Percentiles rank a stretch among this genome's conserved stretches.
Conservation (phyloP, 2,797 vertebrate species). For the Poecilia velifera region DNA sequence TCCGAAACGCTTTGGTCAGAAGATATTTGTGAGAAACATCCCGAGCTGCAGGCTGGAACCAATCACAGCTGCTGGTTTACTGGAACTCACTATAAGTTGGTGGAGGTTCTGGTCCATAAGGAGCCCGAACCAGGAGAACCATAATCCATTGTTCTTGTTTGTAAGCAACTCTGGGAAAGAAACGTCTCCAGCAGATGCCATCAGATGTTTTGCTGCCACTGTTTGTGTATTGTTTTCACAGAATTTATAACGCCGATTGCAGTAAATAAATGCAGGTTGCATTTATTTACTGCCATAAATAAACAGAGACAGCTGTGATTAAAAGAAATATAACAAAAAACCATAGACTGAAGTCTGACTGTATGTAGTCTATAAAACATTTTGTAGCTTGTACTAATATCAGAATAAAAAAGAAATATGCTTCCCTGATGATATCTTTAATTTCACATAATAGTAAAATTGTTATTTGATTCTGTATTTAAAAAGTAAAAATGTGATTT, state of each 20-base stretch:
- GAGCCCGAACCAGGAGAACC: slow-evolving; percentile 14
- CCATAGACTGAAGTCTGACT: background rate
- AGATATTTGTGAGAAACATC: slow-evolving; percentile 29
- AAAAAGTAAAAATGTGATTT: background rate
- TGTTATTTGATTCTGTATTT: too few relatives aligned
- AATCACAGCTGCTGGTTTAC: slow-evolving; percentile 13
- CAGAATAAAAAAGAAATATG: background rate
- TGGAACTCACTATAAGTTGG: slow-evolving; percentile 50
- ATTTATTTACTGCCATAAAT: too few relatives aligned
- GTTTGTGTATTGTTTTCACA: background rate
- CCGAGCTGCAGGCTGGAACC: background rate
- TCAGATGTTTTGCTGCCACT: background rate
- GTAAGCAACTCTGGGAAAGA: background rate
- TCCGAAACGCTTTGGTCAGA: slow-evolving; percentile 23
- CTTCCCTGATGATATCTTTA: background rate
- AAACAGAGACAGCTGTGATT: background rate
- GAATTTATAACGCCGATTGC: background rate
- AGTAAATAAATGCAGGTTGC: background rate
- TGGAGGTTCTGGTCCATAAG: slow-evolving; percentile 66
- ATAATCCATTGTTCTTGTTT: background rate
- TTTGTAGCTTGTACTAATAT: background rate
- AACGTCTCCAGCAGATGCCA: too few relatives aligned
- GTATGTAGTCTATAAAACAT: background rate
- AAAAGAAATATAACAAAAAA: background rate
- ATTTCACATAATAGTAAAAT: background rate